phyloP scores from a whole-genome alignment of 1,140 invertebrate species.

The Eurosta solidaginis region DNA sequence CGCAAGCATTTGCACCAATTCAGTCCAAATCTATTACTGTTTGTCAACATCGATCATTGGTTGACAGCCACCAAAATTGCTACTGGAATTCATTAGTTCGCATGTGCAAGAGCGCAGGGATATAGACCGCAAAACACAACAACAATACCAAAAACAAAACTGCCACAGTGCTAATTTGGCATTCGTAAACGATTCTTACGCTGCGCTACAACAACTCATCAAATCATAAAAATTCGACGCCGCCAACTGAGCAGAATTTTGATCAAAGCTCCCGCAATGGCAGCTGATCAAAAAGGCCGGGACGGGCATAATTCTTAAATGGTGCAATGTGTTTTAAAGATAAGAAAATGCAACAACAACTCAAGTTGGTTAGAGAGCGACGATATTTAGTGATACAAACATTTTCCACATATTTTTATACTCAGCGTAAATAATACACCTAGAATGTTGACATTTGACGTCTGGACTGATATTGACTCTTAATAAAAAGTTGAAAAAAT shows the following conservation, averaged over 20 bases:
- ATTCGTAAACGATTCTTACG: background rate
- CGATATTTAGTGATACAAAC: background rate
- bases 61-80: constrained; percentile 19
- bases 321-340: background rate
- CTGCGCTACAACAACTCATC: background rate
- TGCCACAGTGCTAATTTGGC: background rate
- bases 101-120: background rate
- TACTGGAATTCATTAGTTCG: background rate
- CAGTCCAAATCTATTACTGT: constrained; percentile 9
- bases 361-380: background rate
- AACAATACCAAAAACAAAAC: background rate
- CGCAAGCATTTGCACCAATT: background rate
- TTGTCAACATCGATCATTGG: constrained; percentile 18
- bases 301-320: constrained; percentile 13
- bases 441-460: no score
- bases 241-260: constrained; percentile 21
- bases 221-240: constrained; percentile 8
- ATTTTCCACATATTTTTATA: background rate
- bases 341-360: background rate
- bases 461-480: no score
- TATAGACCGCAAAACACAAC: background rate
- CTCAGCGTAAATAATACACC: no score
- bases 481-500: no score
- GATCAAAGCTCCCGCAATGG: constrained; percentile 9
- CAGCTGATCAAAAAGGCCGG: background rate